Conservation (phyloP, 2,797 vertebrate genomes). For the Micrastur ruficollis region DNA sequence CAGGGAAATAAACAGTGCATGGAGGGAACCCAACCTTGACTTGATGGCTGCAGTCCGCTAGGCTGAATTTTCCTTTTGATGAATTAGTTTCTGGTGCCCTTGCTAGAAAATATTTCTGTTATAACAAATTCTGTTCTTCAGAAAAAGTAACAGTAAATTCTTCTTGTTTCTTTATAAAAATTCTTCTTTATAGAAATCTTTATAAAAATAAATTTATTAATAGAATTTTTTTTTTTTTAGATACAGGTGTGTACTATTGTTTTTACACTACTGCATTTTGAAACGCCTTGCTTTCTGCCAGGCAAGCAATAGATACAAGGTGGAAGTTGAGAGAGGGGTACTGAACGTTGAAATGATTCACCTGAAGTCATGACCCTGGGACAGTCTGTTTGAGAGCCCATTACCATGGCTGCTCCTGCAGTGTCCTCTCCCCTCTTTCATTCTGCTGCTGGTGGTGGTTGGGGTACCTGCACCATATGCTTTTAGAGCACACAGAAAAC, state of each 20-base stretch:
- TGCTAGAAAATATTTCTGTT: background rate
- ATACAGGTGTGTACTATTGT: background rate
- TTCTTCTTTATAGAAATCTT: too few relatives aligned
- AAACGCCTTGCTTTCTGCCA: background rate
- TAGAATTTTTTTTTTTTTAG: background rate
- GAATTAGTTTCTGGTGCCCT: background rate
- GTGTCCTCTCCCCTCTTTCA: background rate
- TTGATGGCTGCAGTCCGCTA: background rate
- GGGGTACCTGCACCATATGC: rapidly evolving
- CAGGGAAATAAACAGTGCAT: background rate
- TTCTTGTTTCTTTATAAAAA: background rate
- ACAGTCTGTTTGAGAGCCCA: background rate
- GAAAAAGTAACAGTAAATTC: background rate
- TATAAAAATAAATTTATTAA: background rate
- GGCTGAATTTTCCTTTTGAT: background rate
- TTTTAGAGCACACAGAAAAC: background rate
- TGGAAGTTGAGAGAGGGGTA: background rate
- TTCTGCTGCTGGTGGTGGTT: background rate
- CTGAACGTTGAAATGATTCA: background rate
- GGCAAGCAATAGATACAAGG: background rate
- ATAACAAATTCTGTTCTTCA: background rate
- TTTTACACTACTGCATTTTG: background rate
- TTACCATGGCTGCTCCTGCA: background rate
- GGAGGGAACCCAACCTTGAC: background rate
- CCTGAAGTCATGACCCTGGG: background rate